Evolutionary conservation across 1,140 invertebrate genomes (phyloP).

Genomic region (Lanistes nyassanus): DNA sequence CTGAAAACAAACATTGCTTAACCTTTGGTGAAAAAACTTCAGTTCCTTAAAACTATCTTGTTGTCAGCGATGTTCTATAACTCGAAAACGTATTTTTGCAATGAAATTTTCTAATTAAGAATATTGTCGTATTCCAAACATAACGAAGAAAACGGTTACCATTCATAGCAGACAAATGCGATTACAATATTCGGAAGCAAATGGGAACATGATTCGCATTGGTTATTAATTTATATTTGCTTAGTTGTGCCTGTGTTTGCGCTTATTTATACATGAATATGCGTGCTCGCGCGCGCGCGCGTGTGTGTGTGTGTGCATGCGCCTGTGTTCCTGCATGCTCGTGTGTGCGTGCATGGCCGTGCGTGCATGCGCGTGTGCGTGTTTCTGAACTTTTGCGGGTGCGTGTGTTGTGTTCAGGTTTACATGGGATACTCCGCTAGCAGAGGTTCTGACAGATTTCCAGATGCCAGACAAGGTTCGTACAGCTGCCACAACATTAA

Average conservation of each 20-base stretch:
- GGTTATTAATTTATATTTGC: background rate
- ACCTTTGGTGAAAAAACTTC: too few relatives aligned
- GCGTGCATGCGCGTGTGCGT: slow-evolving; percentile 29
- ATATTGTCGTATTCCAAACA: too few relatives aligned
- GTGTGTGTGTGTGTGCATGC: background rate
- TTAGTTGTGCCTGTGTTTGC: background rate
- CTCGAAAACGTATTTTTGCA: too few relatives aligned
- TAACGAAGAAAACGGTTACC: too few relatives aligned
- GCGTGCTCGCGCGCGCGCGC: background rate
- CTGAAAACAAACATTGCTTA: too few relatives aligned
- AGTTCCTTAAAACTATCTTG: too few relatives aligned
- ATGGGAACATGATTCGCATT: too few relatives aligned
- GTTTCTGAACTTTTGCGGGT: slow-evolving; percentile 27
- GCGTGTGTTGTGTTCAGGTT: slow-evolving; percentile 24
- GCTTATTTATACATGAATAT: background rate
- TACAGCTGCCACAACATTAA: slow-evolving; percentile 14
- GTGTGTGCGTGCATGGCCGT: slow-evolving; percentile 29
- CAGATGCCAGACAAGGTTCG: slow-evolving; percentile 2
- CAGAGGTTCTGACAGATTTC: slow-evolving; percentile 16
- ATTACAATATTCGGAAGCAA: too few relatives aligned
- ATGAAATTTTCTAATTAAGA: too few relatives aligned
- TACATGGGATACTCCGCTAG: slow-evolving; percentile 6
- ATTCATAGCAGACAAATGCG: too few relatives aligned
- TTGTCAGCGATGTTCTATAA: too few relatives aligned
- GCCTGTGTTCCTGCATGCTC: background rate